These are phyloP conservation scores for Philantomba maxwellii DNA, from an alignment of 2,113 vertebrate species.

Conservation along the genomic window DNA sequence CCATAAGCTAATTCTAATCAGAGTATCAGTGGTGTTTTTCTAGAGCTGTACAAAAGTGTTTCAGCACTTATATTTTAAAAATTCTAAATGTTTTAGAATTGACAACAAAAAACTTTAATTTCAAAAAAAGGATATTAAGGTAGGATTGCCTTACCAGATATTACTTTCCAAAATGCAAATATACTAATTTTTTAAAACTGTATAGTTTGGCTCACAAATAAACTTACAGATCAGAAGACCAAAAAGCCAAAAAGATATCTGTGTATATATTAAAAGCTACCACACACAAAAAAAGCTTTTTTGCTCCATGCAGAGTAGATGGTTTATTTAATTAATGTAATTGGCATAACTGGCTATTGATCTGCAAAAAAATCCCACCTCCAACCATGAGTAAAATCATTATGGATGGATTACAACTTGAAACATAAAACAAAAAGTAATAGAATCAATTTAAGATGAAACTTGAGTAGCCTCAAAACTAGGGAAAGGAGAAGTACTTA, in stretches of 20 bases:
- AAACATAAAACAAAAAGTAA: neutral
- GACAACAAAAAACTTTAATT: constrained; percentile 7
- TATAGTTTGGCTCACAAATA: neutral
- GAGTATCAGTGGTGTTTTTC: neutral
- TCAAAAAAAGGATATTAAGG: neutral
- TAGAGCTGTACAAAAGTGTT: neutral
- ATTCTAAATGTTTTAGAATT: neutral
- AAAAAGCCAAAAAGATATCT: neutral
- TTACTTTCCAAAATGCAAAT: neutral
- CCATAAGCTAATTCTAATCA: neutral
- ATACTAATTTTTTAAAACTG: neutral
- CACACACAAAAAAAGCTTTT: neutral
- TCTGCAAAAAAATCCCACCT: neutral
- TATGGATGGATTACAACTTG: neutral
- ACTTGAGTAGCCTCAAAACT: neutral
- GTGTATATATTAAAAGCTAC: neutral
- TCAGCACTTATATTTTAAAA: neutral
- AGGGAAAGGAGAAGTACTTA: too few relatives aligned
- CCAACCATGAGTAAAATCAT: neutral
- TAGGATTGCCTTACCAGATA: neutral
- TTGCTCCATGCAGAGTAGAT: neutral
- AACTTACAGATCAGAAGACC: neutral
- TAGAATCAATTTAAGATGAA: neutral
- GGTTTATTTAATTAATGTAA: neutral
- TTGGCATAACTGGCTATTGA: neutral